Conservation (phyloP, 2,113 vertebrate genomes). For the Platysteira castanea region DNA sequence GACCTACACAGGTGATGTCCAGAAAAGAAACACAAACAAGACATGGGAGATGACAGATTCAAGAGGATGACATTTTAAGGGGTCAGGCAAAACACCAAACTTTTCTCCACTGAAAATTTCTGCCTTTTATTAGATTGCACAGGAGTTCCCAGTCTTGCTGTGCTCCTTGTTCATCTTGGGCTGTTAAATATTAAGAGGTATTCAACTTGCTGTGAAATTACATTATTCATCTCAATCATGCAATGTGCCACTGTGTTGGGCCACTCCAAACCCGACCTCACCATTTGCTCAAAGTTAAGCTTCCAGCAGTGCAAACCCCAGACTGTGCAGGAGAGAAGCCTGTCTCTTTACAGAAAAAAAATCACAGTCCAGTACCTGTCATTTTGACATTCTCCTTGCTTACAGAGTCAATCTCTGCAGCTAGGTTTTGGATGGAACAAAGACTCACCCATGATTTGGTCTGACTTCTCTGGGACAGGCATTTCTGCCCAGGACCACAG, state of each 20-base stretch:
- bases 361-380: neutral
- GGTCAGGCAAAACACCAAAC: neutral
- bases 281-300: neutral
- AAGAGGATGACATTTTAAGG: neutral
- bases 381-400: neutral
- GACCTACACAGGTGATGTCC: neutral
- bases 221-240: neutral
- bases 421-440: neutral
- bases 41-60: fast-evolving
- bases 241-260: fast-evolving
- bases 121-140: neutral
- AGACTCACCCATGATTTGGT: neutral
- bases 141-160: neutral
- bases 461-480: neutral
- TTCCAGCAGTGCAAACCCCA: neutral
- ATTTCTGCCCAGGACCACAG: neutral
- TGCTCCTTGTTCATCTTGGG: neutral
- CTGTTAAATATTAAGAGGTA: neutral
- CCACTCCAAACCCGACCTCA: neutral
- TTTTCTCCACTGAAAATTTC: neutral
- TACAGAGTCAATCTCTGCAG: neutral
- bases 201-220: neutral
- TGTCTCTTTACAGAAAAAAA: neutral
- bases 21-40: neutral
- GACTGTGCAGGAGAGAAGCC: neutral